These are phyloP conservation scores for Labeo calbasu DNA, from an alignment of 2,797 vertebrate genomes.

Conservation along the genomic window DNA sequence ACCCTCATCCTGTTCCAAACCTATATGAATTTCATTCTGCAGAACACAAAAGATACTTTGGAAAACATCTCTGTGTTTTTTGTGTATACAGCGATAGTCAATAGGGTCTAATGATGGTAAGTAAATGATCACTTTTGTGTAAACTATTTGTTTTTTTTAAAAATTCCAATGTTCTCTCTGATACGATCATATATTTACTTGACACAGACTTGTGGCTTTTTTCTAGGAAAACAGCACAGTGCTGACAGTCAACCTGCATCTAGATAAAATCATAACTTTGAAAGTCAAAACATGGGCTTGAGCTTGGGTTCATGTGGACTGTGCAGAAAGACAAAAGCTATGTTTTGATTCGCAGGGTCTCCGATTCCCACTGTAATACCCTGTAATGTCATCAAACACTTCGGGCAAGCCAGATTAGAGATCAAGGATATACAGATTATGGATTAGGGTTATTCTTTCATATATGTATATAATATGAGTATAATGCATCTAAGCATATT, in stretches of 20 bases:
- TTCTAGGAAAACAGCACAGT: constrained; percentile 12
- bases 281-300: constrained; percentile 22
- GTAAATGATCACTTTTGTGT: neutral
- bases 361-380: neutral
- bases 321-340: constrained; percentile 4
- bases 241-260: constrained; percentile 57
- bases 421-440: neutral
- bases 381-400: constrained; percentile 16
- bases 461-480: neutral
- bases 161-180: neutral
- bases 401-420: neutral
- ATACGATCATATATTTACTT: constrained; percentile 3
- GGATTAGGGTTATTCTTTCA: neutral
- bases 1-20: neutral
- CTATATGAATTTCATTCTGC: neutral
- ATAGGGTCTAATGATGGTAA: neutral
- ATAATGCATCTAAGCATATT: neutral
- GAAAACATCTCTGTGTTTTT: neutral
- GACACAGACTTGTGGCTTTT: neutral
- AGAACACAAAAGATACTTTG: neutral
- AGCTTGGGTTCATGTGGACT: neutral
- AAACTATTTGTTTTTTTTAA: neutral
- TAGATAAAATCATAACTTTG: constrained; percentile 14
- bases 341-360: neutral
- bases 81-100: neutral